Evolutionary conservation across 2,113 vertebrate species (phyloP), one percentile per base, ranked within the genome.

Genomic region (Bagarius yarrelli): DNA sequence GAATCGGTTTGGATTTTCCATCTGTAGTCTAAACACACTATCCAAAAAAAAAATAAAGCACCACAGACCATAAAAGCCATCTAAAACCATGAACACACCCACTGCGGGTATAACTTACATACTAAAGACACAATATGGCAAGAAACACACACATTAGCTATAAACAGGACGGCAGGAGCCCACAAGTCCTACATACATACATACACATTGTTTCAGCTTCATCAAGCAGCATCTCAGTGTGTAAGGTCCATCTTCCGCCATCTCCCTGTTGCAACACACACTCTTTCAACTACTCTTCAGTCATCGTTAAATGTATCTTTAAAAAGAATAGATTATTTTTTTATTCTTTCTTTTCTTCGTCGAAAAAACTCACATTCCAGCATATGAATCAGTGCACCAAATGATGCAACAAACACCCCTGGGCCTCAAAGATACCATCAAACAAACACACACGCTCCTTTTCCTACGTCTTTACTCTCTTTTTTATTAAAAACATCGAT

Each of bases 401-500:
- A 88, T 85, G 81, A 88, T 81, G 76, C 59, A 80, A 83, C 64
- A 71, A 60, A 34, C 72, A 47, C 53, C 21, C 71, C 44, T 60
- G 9, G 60, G 71, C 63, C 64, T 83, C 84, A 85, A 79, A 57
- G 53, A 69, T 85, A 84, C 73, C 72, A 71, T 71, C 76, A 83
- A 76, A 83, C 14, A 63, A 78, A 78, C 61, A 78, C 47, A 64
- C 80, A 83, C 79, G 71, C 50, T 69, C 25, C 18, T 59, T 74
- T 40, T 74, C 70, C 63, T 74, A 70, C 63, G 80, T 60, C 23
- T 83, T 82, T 83, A 87, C 89, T 77, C 80, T 73, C 53, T 80
- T 90, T 90, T 90, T 82, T 88, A 90, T 91, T 90, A 89, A 90
- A 88, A 88, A 79, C 85, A 88, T 89, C 89, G 88, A 85, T 87